Evolutionary conservation across 2,113 vertebrate species (phyloP).

Genomic region (Benitochromis conjunctus): DNA sequence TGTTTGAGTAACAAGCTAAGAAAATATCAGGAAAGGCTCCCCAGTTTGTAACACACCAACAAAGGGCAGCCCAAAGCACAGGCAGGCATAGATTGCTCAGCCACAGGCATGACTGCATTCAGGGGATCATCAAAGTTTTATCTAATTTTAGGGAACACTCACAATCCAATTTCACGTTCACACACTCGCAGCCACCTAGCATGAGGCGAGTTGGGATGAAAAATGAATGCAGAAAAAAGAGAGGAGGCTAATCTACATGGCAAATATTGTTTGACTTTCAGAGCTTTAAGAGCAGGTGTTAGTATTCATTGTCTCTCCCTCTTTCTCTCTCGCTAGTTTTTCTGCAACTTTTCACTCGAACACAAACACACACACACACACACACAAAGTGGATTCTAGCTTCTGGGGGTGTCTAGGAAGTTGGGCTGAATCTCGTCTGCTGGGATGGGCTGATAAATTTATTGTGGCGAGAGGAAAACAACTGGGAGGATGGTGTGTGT

Average conservation of each 20-base stretch:
- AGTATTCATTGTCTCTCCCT: not conserved
- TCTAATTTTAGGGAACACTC: conserved; percentile 30
- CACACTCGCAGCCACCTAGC: not conserved
- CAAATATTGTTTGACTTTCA: conserved; percentile 46
- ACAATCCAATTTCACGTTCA: not conserved
- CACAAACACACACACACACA: not conserved
- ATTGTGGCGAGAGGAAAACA: conserved; percentile 30
- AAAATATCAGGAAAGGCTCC: conserved; percentile 25
- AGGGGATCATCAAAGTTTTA: conserved; percentile 38
- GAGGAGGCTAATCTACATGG: conserved; percentile 16
- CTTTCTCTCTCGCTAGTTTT: not conserved
- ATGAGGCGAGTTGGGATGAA: not conserved
- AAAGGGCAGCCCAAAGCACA: not conserved
- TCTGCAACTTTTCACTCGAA: not conserved
- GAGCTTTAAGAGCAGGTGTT: not conserved
- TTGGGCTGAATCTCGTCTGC: conserved; percentile 26
- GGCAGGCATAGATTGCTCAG: not conserved
- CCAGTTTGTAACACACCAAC: not conserved
- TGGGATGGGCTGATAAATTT: conserved; percentile 47
- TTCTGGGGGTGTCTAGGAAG: conserved; percentile 10
- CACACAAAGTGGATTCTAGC: not conserved
- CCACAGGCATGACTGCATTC: conserved; percentile 14
- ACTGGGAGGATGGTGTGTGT: conserved; percentile 13
- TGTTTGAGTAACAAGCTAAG: conserved; percentile 24
- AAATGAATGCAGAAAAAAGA: conserved; percentile 14